phyloP scores from a whole-genome alignment of 2,797 vertebrate species.

The Cossypha heuglini region DNA sequence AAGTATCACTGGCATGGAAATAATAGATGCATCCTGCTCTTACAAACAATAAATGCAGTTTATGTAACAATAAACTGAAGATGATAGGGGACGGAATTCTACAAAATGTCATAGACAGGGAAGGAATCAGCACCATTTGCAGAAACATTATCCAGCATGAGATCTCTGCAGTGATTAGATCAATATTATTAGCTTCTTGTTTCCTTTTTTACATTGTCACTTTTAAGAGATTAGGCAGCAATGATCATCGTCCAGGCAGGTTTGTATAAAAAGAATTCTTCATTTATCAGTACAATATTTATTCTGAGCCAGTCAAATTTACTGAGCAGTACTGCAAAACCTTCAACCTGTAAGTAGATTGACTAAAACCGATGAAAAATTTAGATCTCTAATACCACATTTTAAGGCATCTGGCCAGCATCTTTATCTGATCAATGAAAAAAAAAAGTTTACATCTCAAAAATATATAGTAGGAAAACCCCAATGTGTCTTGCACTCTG shows the following conservation, averaged over 20 bases:
- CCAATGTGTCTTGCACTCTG: neutral
- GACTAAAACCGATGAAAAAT: neutral
- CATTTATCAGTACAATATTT: neutral
- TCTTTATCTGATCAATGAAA: neutral
- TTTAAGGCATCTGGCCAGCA: neutral
- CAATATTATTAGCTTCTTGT: neutral
- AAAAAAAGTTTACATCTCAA: neutral
- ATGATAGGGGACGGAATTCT: neutral
- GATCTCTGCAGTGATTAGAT: neutral
- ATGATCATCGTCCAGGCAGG: neutral
- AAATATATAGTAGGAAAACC: neutral
- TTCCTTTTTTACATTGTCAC: neutral
- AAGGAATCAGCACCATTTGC: neutral
- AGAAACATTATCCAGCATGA: conserved; percentile 21
- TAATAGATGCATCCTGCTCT: neutral
- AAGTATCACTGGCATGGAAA: neutral
- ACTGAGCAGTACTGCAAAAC: neutral
- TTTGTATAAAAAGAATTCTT: neutral
- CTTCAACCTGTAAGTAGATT: neutral
- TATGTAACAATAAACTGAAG: neutral
- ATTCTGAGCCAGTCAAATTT: neutral
- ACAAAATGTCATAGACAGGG: neutral
- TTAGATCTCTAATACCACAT: neutral
- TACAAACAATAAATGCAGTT: neutral
- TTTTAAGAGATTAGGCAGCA: neutral